Evolutionary conservation across 2,888 invertebrate species (phyloP), one percentile per base, ranked within the genome.

Genomic region (Eurois occulta): DNA sequence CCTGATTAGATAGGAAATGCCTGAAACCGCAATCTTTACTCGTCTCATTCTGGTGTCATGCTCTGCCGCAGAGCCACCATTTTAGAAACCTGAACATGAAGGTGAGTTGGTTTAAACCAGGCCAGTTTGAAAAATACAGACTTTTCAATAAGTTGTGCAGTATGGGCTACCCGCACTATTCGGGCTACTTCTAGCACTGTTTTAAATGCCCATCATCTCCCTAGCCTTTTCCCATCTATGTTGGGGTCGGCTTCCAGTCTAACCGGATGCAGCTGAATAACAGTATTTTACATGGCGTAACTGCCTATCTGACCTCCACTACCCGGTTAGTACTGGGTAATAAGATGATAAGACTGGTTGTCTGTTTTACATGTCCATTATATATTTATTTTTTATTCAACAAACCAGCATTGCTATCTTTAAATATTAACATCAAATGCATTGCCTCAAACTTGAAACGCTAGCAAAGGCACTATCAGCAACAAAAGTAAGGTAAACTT

Each of bases 391-490:
- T 46, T 46, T 46, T 16, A 18, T 35, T 11, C 16, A 28, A 46
- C 11, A 60, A 75, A 60, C 18, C 28, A 24, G 4, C 28, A 28
- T 24, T 2, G n/a, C 46, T 38, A 28, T 28, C 46, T 70, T 21
- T 28, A 38, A 28, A 35, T 67, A 24, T 21, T 24, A 21, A 43
- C n/a, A 55, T 21, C 0, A 43, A 74, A 35, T 43, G 10, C n/a
- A 72, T 55, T 55, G 55, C 73, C 41, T 55, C 13, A n/a, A 74
- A n/a, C 13, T 46, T 55, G n/a, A 35, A 28, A 43, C 35, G 66
- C 43, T 28, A 35, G 65, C 77, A 35, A 21, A 35, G 2, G 35
- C 52, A 52, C 35, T 52, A 18, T 13, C 1, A 0, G 28, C 43
- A 41, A 13, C 48, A 60, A 68, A 60, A 70, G 16, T 24, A 35